Base-by-base conservation (phyloP, 35 echinoderm and acorn worm species). In the Apostichopus parvimensis region DNA sequence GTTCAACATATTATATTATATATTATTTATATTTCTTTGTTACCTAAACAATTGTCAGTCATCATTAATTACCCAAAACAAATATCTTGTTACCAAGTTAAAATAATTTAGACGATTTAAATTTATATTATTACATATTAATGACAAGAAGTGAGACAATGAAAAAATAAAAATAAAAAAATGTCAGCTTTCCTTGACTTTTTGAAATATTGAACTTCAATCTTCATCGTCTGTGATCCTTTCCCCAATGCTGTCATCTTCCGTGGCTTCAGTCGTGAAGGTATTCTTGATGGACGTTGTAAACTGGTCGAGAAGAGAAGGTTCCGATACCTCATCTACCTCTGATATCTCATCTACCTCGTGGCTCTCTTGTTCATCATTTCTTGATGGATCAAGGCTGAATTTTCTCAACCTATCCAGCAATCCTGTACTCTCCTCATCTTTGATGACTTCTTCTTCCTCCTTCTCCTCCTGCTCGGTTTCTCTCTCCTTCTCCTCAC, bases 301-400 rank as follows among this genome's bases (percentile, higher is more conserved):
- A 22, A 88, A 12, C 64, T 88, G 86, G 68, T 88, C 86, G 13
- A 88, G 64, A 14, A 88, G 21, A 34, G 86, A 88, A 20, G 86
- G 86, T 73, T 88, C 86, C 45, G 86, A 88, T 34, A 54, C 86
- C 86, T 88, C 86, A 73, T 88, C 68, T 9, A 88, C 86, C 86
- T 88, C 86, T 9, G 26, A 34, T 8, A 64, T 59, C 56, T 24
- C 54, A 6, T 12, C 4, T 18, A 8, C 57, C 15, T 84, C 81
- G 2, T 45, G 34, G 34, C 2, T 45, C 34, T 4, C 34, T 45
- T 45, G 34, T 45, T 45, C 34, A 45, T 45, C 34, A 75, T 61
- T 61, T 61, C 0, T 61, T 0, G 7, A 61, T 12, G 12, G 58
- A 9, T 9, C 7, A 61, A 61, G 7, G 8, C 58, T 61, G 58